Evolutionary conservation across 2,888 invertebrate genomes (phyloP).

Genomic region (Dorcus parallelipipedus): DNA sequence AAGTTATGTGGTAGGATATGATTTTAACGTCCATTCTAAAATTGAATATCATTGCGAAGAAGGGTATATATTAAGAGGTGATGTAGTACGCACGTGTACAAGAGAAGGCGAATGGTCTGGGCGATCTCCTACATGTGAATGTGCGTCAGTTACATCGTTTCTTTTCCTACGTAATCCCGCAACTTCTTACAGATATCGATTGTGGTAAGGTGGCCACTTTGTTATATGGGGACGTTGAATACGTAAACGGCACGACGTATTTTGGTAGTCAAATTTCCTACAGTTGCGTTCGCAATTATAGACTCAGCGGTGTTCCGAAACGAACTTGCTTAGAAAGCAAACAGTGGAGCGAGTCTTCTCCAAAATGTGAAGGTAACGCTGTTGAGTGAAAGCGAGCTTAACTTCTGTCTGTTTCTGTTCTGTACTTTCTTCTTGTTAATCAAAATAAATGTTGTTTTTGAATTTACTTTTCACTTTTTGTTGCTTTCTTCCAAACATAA

Average conservation of each 20-base stretch:
- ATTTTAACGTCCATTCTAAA: slow-evolving; percentile 82
- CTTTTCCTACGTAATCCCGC: too few species aligned
- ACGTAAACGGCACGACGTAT: slow-evolving; percentile 75
- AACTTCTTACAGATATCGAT: slow-evolving; percentile 67
- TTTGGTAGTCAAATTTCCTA: slow-evolving; percentile 78
- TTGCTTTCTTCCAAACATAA: too few species aligned
- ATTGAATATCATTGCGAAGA: slow-evolving; percentile 87
- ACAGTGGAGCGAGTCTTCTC: slow-evolving; percentile 79
- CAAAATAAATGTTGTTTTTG: too few species aligned
- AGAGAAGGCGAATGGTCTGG: slow-evolving; percentile 82
- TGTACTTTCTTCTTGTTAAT: too few species aligned
- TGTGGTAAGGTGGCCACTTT: slow-evolving; percentile 81
- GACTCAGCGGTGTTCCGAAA: slow-evolving; percentile 70
- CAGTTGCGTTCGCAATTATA: slow-evolving; percentile 75
- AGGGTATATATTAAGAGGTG: slow-evolving; percentile 77
- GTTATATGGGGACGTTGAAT: slow-evolving; percentile 72
- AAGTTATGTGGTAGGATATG: slow-evolving; percentile 84
- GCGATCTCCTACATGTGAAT: slow-evolving; percentile 77
- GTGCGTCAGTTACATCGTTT: slow-evolving; percentile 48
- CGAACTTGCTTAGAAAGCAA: slow-evolving; percentile 71
- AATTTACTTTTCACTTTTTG: too few species aligned
- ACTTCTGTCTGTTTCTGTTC: too few species aligned
- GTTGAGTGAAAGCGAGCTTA: too few species aligned
- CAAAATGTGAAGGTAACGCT: slow-evolving; percentile 77
- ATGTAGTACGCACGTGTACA: slow-evolving; percentile 66